Percentiles rank a stretch among this genome's conserved stretches.
Evolutionary conservation across 1,140 invertebrate species (phyloP).

Genomic region (Steinernema feltiae): DNA sequence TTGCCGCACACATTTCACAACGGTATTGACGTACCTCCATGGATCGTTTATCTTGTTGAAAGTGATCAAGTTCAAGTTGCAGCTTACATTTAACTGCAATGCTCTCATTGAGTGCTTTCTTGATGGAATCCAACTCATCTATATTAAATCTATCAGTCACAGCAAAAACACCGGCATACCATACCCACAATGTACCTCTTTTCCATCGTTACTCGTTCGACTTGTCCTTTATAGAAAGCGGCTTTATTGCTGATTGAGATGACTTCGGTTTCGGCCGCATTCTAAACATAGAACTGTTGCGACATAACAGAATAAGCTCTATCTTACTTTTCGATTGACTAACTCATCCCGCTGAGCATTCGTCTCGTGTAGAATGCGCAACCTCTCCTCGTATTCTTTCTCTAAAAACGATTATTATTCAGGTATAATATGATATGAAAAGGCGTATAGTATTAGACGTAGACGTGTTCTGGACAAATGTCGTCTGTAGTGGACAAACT

Average conservation of each 20-base stretch:
- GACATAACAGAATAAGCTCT: background rate
- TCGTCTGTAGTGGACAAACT: too few species aligned
- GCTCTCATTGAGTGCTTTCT: background rate
- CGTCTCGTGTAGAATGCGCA: background rate
- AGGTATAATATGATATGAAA: background rate
- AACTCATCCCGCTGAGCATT: background rate
- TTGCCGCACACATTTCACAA: background rate
- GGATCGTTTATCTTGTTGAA: background rate
- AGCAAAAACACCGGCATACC: too few species aligned
- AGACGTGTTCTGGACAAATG: too few species aligned
- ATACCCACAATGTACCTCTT: background rate
- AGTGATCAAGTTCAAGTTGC: background rate
- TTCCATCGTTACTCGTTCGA: background rate
- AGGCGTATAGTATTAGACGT: background rate
- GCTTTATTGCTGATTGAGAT: background rate
- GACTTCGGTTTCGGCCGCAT: background rate
- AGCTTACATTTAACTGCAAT: background rate
- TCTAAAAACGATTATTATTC: background rate
- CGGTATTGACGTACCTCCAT: background rate
- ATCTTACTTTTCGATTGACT: background rate
- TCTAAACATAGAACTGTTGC: background rate
- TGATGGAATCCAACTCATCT: background rate
- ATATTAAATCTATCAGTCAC: too few species aligned
- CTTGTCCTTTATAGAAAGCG: background rate
- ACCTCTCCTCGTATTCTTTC: background rate